Conservation (phyloP, 1,140 invertebrate species). For the Drosophila chauvacae region DNA sequence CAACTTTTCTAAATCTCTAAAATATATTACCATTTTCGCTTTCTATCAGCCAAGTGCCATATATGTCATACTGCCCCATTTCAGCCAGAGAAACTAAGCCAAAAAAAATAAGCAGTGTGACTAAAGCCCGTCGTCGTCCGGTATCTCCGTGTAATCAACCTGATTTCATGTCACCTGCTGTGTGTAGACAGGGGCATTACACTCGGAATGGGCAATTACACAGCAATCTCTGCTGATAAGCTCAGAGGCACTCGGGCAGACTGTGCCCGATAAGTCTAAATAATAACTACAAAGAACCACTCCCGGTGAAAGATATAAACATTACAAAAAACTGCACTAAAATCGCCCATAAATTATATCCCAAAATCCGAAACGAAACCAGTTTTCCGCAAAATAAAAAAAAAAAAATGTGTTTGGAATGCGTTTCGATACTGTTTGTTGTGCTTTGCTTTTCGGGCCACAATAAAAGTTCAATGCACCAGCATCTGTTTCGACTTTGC, state of each 20-base stretch:
- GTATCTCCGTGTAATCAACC: slow-evolving; percentile 40
- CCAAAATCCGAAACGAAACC: slow-evolving; percentile 39
- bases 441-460: slow-evolving; percentile 22
- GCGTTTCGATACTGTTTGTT: slow-evolving; percentile 38
- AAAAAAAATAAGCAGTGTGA: not conserved
- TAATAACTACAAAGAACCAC: slow-evolving; percentile 15
- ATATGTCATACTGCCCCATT: slow-evolving; percentile 11
- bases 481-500: slow-evolving; percentile 25
- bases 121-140: not conserved
- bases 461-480: slow-evolving; percentile 59
- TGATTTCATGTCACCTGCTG: slow-evolving; percentile 33
- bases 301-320: slow-evolving; percentile 15
- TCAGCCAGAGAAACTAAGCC: slow-evolving; percentile 1
- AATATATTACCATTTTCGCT: slow-evolving; percentile 9
- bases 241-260: not conserved
- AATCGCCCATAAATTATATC: slow-evolving; percentile 27
- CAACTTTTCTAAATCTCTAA: not conserved
- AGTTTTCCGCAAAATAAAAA: slow-evolving; percentile 41
- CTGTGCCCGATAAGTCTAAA: slow-evolving; percentile 6
- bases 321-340: slow-evolving; percentile 16
- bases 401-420: slow-evolving; percentile 36
- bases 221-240: slow-evolving; percentile 34
- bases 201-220: slow-evolving; percentile 20
- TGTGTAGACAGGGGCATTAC: slow-evolving; percentile 28
- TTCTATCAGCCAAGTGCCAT: not conserved